These are phyloP conservation scores for Tringa solitaria DNA, from an alignment of 2,113 vertebrate genomes.

Conservation along the genomic window DNA sequence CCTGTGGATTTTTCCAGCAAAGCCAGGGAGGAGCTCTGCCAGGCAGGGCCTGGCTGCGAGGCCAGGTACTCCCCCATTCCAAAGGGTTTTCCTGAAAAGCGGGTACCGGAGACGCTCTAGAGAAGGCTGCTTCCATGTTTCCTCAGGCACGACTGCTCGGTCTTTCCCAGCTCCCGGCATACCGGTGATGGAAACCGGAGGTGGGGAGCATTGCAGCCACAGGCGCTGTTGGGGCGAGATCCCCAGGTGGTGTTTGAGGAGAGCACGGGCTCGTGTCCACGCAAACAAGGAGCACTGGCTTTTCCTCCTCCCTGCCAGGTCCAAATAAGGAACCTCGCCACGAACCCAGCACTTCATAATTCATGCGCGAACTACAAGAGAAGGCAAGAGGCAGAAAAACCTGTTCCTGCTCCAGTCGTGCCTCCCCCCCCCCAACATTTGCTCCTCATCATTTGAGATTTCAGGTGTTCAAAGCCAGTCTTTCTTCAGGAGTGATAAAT, in stretches of 20 bases:
- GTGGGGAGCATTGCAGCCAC: neutral
- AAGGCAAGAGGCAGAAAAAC: slow-evolving; percentile 49
- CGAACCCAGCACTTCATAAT: neutral
- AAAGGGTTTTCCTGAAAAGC: neutral
- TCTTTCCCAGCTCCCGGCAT: neutral
- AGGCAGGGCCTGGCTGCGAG: too few relatives aligned
- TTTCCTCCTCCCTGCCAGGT: neutral
- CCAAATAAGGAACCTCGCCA: neutral
- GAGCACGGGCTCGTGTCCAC: neutral
- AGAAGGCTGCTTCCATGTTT: neutral
- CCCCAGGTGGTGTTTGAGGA: neutral
- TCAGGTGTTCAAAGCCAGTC: slow-evolving; percentile 19
- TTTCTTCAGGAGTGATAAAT: slow-evolving; percentile 13
- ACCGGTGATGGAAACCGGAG: neutral
- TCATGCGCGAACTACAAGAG: neutral
- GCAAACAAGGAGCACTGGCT: neutral
- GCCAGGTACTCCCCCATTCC: too few relatives aligned
- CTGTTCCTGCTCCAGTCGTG: neutral
- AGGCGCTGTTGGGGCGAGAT: neutral
- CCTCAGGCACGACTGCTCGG: neutral
- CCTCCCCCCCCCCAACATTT: neutral
- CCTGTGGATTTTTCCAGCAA: slow-evolving; percentile 27
- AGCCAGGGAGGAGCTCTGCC: neutral
- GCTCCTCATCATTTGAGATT: neutral
- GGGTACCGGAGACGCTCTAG: neutral